Evolutionary conservation across 1,140 invertebrate species (phyloP), one percentile per base, ranked within the genome.

Genomic region (Neelides sp.): DNA sequence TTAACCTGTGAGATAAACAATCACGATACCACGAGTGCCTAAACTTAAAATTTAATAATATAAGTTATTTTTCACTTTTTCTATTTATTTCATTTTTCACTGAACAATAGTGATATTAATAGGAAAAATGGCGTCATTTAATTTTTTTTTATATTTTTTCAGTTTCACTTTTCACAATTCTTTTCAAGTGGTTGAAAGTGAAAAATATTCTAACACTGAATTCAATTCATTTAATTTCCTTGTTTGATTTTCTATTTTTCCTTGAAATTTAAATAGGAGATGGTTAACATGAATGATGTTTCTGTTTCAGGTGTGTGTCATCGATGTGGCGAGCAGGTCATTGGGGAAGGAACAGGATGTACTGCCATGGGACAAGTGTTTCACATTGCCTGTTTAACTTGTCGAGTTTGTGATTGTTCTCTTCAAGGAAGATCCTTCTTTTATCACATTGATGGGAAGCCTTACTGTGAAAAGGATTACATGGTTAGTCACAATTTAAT

Each of bases 311-410:
- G 86, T 15, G 78, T 84, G 50, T 97, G 93, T 65, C 76, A 80
- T 24, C 85, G 88, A 63, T 98, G 93, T 71, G 79, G 82, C 12
- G 79, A 83, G 58, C 83, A 85, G 67, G 86, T 97, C 8, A 73
- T 92, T 46, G 90, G 88, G 3, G 91, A 94, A 68, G 87, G 79
- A 48, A 88, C 81, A 59, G 92, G 92, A 0, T 96, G 92, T 65
- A 92, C 89, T 12, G 93, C 93, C 2, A 92, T 97, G 85, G 88
- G 91, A 58, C 82, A 92, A 65, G 78, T 96, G 39, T 98, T 91
- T 65, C 94, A 98, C 67, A 88, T 95, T 23, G 73, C 76, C 54
- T 98, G 95, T 65, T 98, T 98, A 64, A 83, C 81, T 24, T 98
- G 94, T 65, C 78, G 79, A 58, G 77, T 81, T 45, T 98, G 94